Base-by-base conservation (phyloP, 2,113 vertebrate genomes). In the Menidia beryllina region DNA sequence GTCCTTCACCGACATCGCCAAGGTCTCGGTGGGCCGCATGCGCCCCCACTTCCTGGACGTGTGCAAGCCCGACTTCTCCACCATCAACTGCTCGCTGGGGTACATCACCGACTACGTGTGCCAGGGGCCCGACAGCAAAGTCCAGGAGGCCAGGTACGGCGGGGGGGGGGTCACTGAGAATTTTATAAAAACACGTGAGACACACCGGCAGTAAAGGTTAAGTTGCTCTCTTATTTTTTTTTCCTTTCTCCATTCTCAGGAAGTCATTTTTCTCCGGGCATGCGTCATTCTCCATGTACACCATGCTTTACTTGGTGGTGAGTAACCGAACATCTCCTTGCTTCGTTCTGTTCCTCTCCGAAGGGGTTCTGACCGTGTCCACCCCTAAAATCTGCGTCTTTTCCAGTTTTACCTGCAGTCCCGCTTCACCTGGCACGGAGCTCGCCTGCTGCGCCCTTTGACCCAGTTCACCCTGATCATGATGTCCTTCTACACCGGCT, bases 381-480 rank as follows among this genome's bases (percentile, higher is more conserved):
- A 25, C 8, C 23, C 5, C 11, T 2, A 11, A 41, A 15, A 1
- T 24, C 10, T 13, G n/a, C 0, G 17, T 72, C 10, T 59, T 2
- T 69, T 6, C 0, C 91, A 99, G 97, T 95, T 99, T 10, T 99
- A 99, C 90, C 94, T 99, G 65, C 96, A 99, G 93, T 95, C 97
- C 66, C 95, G 97, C 57, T 97, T 99, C 88, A 96, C 95, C 2
- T 99, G 97, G 97, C 93, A 93, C 14, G 97, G 97, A 7, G 97
- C 95, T 26, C 96, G 97, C 4, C 92, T 98, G 77, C 93, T 99
- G 7, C 95, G 97, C 47, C 97, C 97, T 1, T 93, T 99, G 62
- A 94, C 96, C 26, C 97, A 98, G 90, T 98, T 98, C 92, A 97
- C 97, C n/a, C 93, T 98, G 69, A 84, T 99, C 85, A 98, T 99